Evolutionary conservation across 1,140 invertebrate genomes (phyloP), one percentile per base, ranked within the genome.

Genomic region (Scaptodrosophila lebanonensis): DNA sequence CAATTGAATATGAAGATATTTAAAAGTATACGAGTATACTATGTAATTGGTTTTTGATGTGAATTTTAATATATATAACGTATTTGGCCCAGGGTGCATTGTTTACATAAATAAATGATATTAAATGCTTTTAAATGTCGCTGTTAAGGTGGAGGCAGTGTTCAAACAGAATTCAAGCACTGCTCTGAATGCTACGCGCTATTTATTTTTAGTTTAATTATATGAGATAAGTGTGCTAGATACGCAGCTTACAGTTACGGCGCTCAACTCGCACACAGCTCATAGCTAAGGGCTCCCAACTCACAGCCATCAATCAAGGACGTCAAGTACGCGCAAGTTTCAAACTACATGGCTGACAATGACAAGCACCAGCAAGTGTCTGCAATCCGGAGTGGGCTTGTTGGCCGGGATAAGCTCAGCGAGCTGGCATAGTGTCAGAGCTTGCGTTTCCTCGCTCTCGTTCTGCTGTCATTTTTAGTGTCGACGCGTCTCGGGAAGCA

Each of bases 191-290:
- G 44, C 38, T 40, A 49, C 44, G 56, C 33, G 52, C 39, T 70
- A 51, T 70, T 57, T 36, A 66, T 45, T 77, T 77, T 77, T 68
- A 79, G 63, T 79, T 72, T 79, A 72, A 77, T 77, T 77, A 77
- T 50, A 54, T 63, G 36, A 38, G 63, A 72, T 67, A 67, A 76
- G 43, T 30, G 53, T 49, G 30, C n/a, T 9, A 48, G 52, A 7
- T 32, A 12, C 13, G 25, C 15, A 27, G 40, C 22, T 25, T 25
- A 44, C 12, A 38, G 5, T 25, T 18, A 8, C 9, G 13, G 12
- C 18, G 4, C 27, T 44, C 63, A 9, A 44, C n/a, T 17, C 12
- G 29, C 25, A 38, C 62, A 32, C 64, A 54, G 35, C 40, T 22
- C 13, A 30, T 27, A 16, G 20, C 32, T 44, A 20, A 61, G 25